Base-by-base conservation (phyloP, 2,797 vertebrate species). In the Chlorospingus flavigularis region DNA sequence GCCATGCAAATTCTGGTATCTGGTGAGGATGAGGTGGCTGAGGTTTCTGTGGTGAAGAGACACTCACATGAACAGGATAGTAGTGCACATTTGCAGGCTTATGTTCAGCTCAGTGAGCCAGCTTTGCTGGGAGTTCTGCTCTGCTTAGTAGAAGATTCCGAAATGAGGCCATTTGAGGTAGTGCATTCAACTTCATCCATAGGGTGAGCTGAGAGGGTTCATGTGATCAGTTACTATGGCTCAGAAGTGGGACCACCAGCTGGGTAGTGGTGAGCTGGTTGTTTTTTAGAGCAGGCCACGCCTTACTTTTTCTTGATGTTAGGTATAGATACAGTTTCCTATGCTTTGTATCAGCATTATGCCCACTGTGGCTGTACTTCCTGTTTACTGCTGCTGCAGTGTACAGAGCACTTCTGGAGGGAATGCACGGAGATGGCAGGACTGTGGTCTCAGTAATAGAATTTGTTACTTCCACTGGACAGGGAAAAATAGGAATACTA, bases 81-180 rank as follows among this genome's bases (percentile, higher is more conserved):
- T 3, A 9, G 21, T 11, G n/a, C 12, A 5, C 33, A 17, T 33
- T 43, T 82, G 26, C 21, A 39, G 39, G 30, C 21, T 76, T 60
- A 4, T 19, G 31, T 79, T 92, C 37, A 66, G 15, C 55, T 45
- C 85, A 79, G 39, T 43, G 57, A 72, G 30, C 23, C 63, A 9
- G n/a, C 60, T 73, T 71, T 87, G 40, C 71, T 73, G 86, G 81
- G 67, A 71, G 13, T 66, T 70, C 37, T 93, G 33, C 65, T 53
- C 4, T 26, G 12, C n/a, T 58, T 86, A 33, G 45, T 13, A 31
- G 86, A 62, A 71, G 67, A 43, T 45, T 42, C 45, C 83, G 75
- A 87, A 91, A 83, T 57, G 5, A n/a, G 70, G 45, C 25, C 72
- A 2, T 58, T 51, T 0, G 8, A 45, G 66, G 53, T 40, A 26